Conservation (phyloP, 92 coral and sea anemone genomes). For the Galaxea fascicularis region DNA sequence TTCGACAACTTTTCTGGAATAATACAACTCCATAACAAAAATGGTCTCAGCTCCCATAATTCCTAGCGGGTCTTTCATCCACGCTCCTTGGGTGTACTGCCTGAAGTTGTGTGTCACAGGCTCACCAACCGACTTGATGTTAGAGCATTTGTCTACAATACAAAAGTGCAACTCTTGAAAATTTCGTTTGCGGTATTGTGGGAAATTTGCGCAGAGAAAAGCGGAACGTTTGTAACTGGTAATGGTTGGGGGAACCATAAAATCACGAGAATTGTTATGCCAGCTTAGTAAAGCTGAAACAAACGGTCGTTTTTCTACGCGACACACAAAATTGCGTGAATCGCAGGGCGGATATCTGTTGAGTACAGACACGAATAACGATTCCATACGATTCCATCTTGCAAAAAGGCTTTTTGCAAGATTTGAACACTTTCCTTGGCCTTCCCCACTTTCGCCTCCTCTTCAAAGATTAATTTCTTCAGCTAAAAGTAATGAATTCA, state of each 20-base stretch:
- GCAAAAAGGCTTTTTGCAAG: background rate
- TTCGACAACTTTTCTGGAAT: background rate
- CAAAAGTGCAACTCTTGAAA: too few relatives aligned
- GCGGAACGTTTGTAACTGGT: too few relatives aligned
- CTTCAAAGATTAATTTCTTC: background rate
- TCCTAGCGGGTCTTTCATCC: conserved; percentile 78
- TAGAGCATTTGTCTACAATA: conserved; percentile 26
- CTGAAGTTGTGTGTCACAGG: conserved; percentile 57
- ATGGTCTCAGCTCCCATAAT: conserved; percentile 50
- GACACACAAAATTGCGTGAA: too few relatives aligned
- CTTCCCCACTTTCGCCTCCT: background rate
- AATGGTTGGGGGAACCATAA: too few relatives aligned
- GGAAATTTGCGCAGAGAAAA: too few relatives aligned
- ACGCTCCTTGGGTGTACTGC: conserved; percentile 20
- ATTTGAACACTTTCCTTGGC: background rate
- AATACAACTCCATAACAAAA: conserved; percentile 29
- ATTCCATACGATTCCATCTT: too few relatives aligned
- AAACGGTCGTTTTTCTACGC: too few relatives aligned
- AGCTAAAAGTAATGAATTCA: background rate
- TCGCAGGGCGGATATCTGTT: too few relatives aligned
- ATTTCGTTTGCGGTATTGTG: too few relatives aligned
- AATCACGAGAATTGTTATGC: too few relatives aligned
- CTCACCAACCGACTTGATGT: conserved; percentile 36
- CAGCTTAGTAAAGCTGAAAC: too few relatives aligned
- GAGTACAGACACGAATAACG: too few relatives aligned